Percentiles rank a stretch among this genome's conserved stretches.
Conservation (phyloP, 2,797 vertebrate species). For the Danio tinwini region DNA sequence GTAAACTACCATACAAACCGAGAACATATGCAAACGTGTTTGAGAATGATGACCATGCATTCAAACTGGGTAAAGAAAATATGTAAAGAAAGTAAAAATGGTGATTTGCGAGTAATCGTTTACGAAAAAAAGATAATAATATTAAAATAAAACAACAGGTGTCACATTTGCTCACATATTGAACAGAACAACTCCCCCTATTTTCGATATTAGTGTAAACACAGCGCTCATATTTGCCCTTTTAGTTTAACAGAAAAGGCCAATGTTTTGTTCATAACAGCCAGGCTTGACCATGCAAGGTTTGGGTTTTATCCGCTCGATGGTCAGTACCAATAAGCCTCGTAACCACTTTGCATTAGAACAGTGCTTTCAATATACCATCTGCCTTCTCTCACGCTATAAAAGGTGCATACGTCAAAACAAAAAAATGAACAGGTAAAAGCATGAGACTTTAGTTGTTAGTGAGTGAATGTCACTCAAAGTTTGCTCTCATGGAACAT, state of each 20-base stretch:
- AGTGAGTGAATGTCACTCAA: constrained; percentile 84
- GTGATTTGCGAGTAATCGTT: background rate
- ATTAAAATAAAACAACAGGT: background rate
- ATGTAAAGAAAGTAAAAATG: background rate
- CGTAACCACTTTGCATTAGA: constrained; percentile 51
- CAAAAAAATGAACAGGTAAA: constrained; percentile 47
- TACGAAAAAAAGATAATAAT: background rate
- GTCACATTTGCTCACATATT: background rate
- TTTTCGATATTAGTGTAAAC: constrained; percentile 39
- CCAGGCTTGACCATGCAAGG: constrained; percentile 16
- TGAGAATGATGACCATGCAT: constrained; percentile 1
- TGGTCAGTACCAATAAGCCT: constrained; percentile 62
- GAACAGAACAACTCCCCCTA: background rate
- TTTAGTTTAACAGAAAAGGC: constrained; percentile 21
- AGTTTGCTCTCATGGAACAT: constrained; percentile 78
- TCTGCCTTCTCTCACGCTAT: constrained; percentile 31
- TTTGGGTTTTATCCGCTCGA: constrained; percentile 33
- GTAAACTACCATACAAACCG: constrained; percentile 2
- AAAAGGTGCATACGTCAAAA: constrained; percentile 37
- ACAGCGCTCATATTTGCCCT: constrained; percentile 12
- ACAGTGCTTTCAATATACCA: constrained; percentile 41
- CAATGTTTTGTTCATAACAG: constrained; percentile 3
- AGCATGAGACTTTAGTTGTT: constrained; percentile 24
- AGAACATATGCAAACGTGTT: constrained; percentile 22
- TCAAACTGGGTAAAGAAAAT: background rate